These are phyloP conservation scores for Schizaphis graminum DNA, from an alignment of 2,888 invertebrate genomes.

Conservation along the genomic window DNA sequence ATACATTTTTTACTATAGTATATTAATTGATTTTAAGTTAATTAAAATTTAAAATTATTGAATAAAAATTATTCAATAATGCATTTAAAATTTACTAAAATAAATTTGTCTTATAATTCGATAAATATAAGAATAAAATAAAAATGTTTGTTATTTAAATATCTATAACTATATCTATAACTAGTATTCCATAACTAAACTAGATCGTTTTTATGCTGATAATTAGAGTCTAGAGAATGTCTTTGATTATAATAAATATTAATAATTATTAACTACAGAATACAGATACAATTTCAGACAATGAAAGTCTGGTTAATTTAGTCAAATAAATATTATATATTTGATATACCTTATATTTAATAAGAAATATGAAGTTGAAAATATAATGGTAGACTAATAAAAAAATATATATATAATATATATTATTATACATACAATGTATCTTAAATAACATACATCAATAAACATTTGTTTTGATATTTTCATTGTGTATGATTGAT, in stretches of 20 bases:
- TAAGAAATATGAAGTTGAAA: slow-evolving; percentile 14
- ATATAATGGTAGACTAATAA: slow-evolving; percentile 37
- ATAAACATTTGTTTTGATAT: slow-evolving; percentile 32
- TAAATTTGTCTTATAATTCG: background rate
- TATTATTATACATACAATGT: background rate
- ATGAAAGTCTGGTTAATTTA: background rate
- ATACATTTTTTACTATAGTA: background rate
- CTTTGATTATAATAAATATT: background rate
- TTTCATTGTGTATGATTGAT: slow-evolving; percentile 37
- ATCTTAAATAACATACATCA: slow-evolving; percentile 35
- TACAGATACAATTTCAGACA: background rate
- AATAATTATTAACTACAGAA: background rate
- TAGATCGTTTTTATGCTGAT: background rate
- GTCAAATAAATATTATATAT: background rate
- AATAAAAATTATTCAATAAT: background rate
- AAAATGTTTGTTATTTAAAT: background rate
- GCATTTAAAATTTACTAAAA: background rate
- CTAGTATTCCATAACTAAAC: background rate
- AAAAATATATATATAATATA: background rate
- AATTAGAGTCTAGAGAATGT: background rate
- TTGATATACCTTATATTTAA: background rate
- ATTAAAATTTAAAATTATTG: background rate
- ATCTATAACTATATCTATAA: no score
- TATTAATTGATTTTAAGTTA: background rate
- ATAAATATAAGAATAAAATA: background rate